Conservation (phyloP, 2,797 vertebrate genomes). For the Gorsachius magnificus region DNA sequence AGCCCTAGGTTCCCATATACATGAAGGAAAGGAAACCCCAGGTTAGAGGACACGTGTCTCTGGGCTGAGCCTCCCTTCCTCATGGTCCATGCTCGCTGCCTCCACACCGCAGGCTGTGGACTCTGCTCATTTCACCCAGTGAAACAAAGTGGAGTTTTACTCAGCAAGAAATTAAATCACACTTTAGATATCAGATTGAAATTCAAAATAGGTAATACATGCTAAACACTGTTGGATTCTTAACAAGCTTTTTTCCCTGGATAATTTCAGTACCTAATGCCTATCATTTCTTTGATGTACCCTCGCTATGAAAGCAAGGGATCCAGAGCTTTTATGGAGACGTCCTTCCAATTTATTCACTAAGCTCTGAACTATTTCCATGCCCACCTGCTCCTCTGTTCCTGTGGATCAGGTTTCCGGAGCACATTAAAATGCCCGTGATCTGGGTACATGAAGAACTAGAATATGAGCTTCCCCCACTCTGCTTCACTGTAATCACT, state of each 20-base stretch:
- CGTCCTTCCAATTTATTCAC: not conserved
- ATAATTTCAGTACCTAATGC: not conserved
- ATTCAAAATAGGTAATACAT: not conserved
- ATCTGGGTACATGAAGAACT: not conserved
- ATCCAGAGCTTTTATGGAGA: not conserved
- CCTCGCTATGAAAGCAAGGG: not conserved
- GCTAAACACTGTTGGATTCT: not conserved
- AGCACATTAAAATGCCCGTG: not conserved
- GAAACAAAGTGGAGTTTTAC: not conserved
- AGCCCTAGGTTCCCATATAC: not conserved
- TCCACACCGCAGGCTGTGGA: not conserved
- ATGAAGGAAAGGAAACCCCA: not conserved
- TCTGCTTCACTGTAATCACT: not conserved
- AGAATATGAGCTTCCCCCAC: not conserved
- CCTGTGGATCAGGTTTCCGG: not conserved
- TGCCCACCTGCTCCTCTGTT: not conserved
- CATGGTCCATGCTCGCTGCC: not conserved
- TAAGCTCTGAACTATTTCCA: not conserved
- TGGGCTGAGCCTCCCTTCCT: not conserved
- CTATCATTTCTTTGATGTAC: not conserved
- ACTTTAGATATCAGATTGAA: not conserved
- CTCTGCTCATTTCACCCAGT: not conserved
- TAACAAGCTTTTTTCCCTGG: not conserved
- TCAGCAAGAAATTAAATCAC: not conserved
- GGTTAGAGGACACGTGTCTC: rapidly evolving